Evolutionary conservation across 2,888 invertebrate genomes (phyloP), one percentile per base, ranked within the genome.

Genomic region (Crossocerus cetratus): DNA sequence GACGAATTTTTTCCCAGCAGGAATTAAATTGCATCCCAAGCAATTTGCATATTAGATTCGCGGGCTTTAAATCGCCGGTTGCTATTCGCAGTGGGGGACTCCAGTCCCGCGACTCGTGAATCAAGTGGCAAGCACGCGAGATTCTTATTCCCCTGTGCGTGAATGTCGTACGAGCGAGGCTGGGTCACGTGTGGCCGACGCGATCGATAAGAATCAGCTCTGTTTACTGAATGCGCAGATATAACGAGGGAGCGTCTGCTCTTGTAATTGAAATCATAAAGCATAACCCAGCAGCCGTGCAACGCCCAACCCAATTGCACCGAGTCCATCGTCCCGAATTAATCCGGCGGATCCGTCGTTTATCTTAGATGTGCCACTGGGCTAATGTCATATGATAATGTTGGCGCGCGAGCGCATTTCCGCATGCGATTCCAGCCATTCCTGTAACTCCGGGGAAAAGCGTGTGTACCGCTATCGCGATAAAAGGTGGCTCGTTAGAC

Each of bases 351-450:
- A 23, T 67, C 58, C 42, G 58, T 16, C 49, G 53, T 58, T 57
- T 32, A 32, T 32, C 32, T 32, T n/a, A n/a, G 32, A 32, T 32
- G 32, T 32, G 32, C 67, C 22, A 32, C 22, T 32, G 49, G 53
- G 45, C 23, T 45, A 49, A 70, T 70, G 21, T 67, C 53, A 67
- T 68, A 59, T 67, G 66, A 54, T 68, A 70, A 70, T 60, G 53
- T 16, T 5, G 21, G 42, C 32, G 43, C 42, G 32, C 32, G 43
- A 43, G 32, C 4, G 59, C 16, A 44, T 60, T 67, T 20, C 49
- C 44, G n/a, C 55, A 60, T 53, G 49, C 49, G 13, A 49, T 49
- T 49, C 13, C 14, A 16, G 4, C 16, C 16, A n/a, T 16, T 16
- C 13, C 49, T 16, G 49, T 4, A 32, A 11, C 32, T 32, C 32